Evolutionary conservation across 2,113 vertebrate species (phyloP).

Genomic region (Cyanistes caeruleus): DNA sequence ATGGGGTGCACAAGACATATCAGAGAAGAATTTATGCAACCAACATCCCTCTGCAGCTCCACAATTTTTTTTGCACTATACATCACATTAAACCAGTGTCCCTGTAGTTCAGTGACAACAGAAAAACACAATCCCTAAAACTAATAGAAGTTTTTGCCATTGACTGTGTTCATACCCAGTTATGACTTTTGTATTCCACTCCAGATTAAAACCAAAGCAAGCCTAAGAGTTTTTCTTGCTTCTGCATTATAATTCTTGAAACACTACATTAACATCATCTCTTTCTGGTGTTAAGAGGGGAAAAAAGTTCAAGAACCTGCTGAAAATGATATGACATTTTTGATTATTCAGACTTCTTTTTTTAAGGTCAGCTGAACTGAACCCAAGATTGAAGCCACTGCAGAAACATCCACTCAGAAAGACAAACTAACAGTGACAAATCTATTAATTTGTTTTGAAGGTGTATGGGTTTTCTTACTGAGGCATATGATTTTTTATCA

Average conservation of each 20-base stretch:
- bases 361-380: neutral
- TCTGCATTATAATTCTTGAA: constrained; percentile 12
- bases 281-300: neutral
- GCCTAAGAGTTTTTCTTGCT: neutral
- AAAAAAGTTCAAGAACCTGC: neutral
- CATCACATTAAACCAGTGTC: constrained; percentile 20
- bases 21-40: constrained; percentile 22
- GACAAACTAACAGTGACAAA: neutral
- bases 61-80: neutral
- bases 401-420: neutral
- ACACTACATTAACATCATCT: neutral
- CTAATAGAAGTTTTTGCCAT: constrained; percentile 26
- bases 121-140: constrained; percentile 40
- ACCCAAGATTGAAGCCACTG: neutral
- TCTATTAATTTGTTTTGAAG: neutral
- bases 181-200: neutral
- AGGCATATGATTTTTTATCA: neutral
- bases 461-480: neutral
- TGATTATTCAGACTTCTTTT: neutral
- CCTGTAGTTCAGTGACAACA: neutral
- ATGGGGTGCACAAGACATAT: neutral
- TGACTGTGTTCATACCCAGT: neutral
- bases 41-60: neutral
- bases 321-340: neutral
- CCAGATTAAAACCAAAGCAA: neutral